These are phyloP conservation scores for Peromyscus maniculatus DNA, from an alignment of 2,113 vertebrate genomes.

Conservation along the genomic window DNA sequence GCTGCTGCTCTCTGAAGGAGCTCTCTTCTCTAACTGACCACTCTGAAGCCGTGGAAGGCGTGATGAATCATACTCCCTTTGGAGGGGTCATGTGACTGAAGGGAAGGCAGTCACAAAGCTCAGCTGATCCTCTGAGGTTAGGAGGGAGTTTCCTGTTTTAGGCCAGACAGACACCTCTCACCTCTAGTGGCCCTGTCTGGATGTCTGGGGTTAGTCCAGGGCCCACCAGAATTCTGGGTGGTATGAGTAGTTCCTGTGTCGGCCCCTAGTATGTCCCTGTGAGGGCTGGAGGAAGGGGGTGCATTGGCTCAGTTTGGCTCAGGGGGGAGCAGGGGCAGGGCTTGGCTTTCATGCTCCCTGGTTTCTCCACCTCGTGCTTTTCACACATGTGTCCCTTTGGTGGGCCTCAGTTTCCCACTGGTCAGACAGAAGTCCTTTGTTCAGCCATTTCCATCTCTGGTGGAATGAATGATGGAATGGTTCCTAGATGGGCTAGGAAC, in stretches of 20 bases:
- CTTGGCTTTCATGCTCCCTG: not conserved
- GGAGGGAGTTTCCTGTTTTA: conserved; percentile 65
- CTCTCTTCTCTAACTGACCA: not conserved
- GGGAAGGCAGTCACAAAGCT: conserved; percentile 44
- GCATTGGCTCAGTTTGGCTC: not conserved
- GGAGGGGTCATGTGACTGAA: conserved; percentile 62
- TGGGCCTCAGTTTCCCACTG: not conserved
- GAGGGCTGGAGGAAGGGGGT: no score
- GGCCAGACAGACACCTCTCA: conserved; percentile 40
- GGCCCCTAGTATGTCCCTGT: not conserved
- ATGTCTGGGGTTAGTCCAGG: not conserved
- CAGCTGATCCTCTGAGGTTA: conserved; percentile 76
- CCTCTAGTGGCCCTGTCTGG: not conserved
- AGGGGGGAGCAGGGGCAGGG: no score
- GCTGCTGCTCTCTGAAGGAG: conserved; percentile 5
- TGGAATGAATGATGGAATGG: not conserved
- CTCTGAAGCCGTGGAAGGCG: not conserved
- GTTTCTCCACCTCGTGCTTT: not conserved
- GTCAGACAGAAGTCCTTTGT: not conserved
- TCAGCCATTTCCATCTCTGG: not conserved
- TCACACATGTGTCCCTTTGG: not conserved
- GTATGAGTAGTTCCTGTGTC: not conserved
- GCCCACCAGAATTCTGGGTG: not conserved
- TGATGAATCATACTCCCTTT: conserved; percentile 65
- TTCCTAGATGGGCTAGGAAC: not conserved